Conservation (phyloP, 1,140 invertebrate species). For the Steinernema feltiae region DNA sequence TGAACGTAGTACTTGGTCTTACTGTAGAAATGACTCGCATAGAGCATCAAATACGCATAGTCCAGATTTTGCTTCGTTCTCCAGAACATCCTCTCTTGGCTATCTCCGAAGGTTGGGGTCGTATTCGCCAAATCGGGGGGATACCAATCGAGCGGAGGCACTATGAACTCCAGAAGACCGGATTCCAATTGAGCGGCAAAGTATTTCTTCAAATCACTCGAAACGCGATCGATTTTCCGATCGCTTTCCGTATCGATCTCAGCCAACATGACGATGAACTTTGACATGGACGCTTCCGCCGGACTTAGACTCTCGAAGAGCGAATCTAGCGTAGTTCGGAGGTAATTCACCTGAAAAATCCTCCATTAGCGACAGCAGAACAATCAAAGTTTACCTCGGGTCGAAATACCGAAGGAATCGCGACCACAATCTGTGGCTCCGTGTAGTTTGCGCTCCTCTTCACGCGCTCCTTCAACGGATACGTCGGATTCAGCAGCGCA, state of each 20-base stretch:
- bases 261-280: constrained; percentile 5
- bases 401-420: background rate
- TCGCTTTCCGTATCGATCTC: background rate
- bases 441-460: background rate
- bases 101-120: constrained; percentile 30
- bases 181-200: background rate
- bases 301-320: background rate
- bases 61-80: constrained; percentile 92
- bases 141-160: constrained; percentile 26
- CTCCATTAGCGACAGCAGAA: background rate
- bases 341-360: background rate
- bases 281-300: background rate
- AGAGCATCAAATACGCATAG: constrained; percentile 91
- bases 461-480: background rate
- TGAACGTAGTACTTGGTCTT: constrained; percentile 61
- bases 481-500: background rate
- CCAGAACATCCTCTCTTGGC: constrained; percentile 65
- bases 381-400: background rate
- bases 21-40: constrained; percentile 60
- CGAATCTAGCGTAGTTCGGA: background rate
- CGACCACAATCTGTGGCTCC: background rate
- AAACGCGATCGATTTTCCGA: background rate
- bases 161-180: constrained; percentile 20
- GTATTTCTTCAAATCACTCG: background rate
- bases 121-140: constrained; percentile 23